A percentile compares a stretch with the other conserved stretches of the same genome.
Conservation (phyloP, 2,113 vertebrate species). For the Coptodon bakossiorum region DNA sequence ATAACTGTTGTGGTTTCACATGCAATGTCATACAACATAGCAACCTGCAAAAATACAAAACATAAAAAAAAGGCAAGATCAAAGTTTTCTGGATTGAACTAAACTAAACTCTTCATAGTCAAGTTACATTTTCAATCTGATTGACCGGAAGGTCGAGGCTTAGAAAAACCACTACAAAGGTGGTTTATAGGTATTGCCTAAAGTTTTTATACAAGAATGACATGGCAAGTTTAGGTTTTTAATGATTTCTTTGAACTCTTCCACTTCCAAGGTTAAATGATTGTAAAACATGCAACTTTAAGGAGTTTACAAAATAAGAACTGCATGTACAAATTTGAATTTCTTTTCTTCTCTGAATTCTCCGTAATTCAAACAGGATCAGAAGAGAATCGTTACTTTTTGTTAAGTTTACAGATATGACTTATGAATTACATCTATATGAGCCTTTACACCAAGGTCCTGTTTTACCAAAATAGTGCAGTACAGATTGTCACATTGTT, state of each 20-base stretch:
- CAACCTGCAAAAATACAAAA: not conserved
- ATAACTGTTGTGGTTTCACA: not conserved
- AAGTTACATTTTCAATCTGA: not conserved
- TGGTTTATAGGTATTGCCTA: not conserved
- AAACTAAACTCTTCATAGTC: not conserved
- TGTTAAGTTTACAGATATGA: rapidly evolving
- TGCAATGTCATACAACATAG: not conserved
- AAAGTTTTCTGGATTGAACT: rapidly evolving
- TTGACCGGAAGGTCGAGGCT: not conserved
- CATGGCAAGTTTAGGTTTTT: not conserved
- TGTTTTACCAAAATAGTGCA: not conserved
- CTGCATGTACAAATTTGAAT: rapidly evolving
- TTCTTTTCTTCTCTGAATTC: not conserved
- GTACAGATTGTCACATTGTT: not conserved
- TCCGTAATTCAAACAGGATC: not conserved
- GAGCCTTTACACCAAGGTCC: not conserved
- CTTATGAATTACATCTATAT: not conserved
- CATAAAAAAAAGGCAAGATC: too few species aligned
- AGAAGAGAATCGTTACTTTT: not conserved
- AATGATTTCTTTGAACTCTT: not conserved
- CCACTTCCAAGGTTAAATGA: not conserved
- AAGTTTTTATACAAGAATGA: rapidly evolving
- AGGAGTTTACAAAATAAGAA: not conserved
- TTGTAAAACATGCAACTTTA: rapidly evolving
- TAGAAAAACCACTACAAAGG: not conserved